Percentiles rank a stretch among this genome's conserved stretches.
Evolutionary conservation across 2,888 invertebrate genomes (phyloP).

Genomic region (Brachycybe producta): DNA sequence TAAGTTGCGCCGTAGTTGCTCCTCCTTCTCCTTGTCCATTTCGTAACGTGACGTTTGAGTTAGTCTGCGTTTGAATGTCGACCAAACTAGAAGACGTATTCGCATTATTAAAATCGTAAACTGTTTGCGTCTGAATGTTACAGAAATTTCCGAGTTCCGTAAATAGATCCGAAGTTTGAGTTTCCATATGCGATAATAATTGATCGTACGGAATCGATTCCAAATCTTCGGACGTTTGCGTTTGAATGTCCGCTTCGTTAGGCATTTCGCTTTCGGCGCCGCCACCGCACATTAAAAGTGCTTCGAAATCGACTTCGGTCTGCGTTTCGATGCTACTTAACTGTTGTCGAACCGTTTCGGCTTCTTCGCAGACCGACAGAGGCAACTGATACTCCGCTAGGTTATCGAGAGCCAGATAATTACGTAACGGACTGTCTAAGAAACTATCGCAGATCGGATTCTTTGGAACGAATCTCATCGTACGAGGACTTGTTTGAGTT

Average conservation of each 20-base stretch:
- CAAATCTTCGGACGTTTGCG: constrained; percentile 9
- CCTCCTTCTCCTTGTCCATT: too few species aligned
- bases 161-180: constrained; percentile 10
- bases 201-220: constrained; percentile 10
- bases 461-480: background rate
- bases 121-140: constrained; percentile 6
- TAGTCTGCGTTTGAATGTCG: constrained; percentile 11
- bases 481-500: constrained; percentile 11
- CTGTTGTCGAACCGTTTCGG: background rate
- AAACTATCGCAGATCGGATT: background rate
- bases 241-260: constrained; percentile 9
- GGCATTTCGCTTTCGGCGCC: background rate
- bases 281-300: background rate
- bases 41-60: background rate
- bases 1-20: background rate
- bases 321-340: constrained; percentile 13
- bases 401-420: constrained; percentile 7
- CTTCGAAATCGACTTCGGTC: background rate
- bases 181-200: constrained; percentile 11
- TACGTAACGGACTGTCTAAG: background rate
- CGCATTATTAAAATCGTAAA: background rate
- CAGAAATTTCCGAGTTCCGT: constrained; percentile 4
- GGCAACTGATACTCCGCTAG: constrained; percentile 1
- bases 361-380: background rate
- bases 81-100: background rate